Base-by-base conservation (phyloP, 1,140 invertebrate genomes). In the Aphelinus certus region DNA sequence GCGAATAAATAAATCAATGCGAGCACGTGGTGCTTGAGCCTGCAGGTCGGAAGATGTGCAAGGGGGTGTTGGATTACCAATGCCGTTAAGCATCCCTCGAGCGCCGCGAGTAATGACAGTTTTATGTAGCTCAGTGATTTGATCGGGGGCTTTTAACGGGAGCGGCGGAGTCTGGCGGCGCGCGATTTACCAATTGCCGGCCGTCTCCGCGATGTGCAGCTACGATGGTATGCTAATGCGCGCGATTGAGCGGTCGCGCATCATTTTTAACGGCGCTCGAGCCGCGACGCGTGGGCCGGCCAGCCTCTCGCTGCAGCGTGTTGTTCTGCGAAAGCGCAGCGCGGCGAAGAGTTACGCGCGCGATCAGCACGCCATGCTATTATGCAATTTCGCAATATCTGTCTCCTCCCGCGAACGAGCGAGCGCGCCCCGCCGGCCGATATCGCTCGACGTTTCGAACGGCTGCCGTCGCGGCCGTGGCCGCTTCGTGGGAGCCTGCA, bases 151-250 rank as follows among this genome's bases (percentile, higher is more conserved):
- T 71, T 63, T 71, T 63, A 71, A 63, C 60, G 58, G 60, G 43
- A 71, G 10, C 47, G 45, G 7, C 7, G 26, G 26, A 26, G 26
- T 26, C 26, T 26, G 56, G 57, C 10, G 42, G 43, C 66, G 45
- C n/a, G 66, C 57, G 56, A 72, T 65, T 55, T 71, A 60, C 56
- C 66, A 61, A 47, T 75, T 62, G 58, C 4, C n/a, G 53, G 26
- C 46, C 26, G 26, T 26, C 26, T 26, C 26, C 26, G 26, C 26
- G 26, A 26, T 26, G 26, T 26, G 26, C 26, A 6, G 51, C 51
- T 43, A 46, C 4, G 67, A 61, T 51, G 57, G 48, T 71, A 71
- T 71, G 69, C 69, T 71, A 71, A 71, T 71, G 58, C 58, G 62
- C 53, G 47, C 58, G 58, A 71, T 62, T 55, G 69, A 71, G 42